These are phyloP conservation scores for Entelurus aequoreus DNA, from an alignment of 2,113 vertebrate genomes.

Conservation along the genomic window DNA sequence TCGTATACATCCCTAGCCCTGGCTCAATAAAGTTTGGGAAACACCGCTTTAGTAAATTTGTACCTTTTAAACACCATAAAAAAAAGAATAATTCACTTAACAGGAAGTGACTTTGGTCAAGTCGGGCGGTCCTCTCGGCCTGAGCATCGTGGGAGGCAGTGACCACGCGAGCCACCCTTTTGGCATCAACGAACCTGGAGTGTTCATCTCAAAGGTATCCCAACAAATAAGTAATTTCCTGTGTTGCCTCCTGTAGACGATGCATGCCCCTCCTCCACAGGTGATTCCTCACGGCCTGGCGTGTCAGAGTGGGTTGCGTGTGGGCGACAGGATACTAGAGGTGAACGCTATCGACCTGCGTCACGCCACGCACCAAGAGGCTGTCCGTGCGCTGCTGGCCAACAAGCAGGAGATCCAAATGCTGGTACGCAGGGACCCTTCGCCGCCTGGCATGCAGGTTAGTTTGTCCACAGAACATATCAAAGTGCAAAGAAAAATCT, in stretches of 20 bases:
- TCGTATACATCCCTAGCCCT: no score
- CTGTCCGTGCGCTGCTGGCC: slow-evolving; percentile 83
- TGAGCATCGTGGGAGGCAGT: slow-evolving; percentile 94
- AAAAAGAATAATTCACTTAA: slow-evolving; percentile 14
- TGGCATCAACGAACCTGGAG: slow-evolving; percentile 87
- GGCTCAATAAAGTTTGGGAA: slow-evolving; percentile 1
- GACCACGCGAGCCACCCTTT: slow-evolving; percentile 97
- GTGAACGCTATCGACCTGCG: slow-evolving; percentile 86
- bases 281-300: slow-evolving; percentile 88
- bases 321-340: slow-evolving; percentile 90
- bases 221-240: neutral
- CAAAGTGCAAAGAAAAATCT: no score
- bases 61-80: no score
- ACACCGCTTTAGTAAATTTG: neutral
- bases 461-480: neutral
- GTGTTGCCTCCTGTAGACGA: neutral
- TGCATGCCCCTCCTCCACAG: slow-evolving; percentile 48
- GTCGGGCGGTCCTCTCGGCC: slow-evolving; percentile 87
- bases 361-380: slow-evolving; percentile 92
- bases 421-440: slow-evolving; percentile 86
- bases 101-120: slow-evolving; percentile 89
- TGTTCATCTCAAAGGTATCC: slow-evolving; percentile 96
- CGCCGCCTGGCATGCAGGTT: slow-evolving; percentile 90
- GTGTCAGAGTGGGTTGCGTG: slow-evolving; percentile 80
- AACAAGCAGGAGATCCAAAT: slow-evolving; percentile 82